These are phyloP conservation scores for Drosophila quinaria DNA, from an alignment of 2,888 invertebrate genomes.

Conservation along the genomic window DNA sequence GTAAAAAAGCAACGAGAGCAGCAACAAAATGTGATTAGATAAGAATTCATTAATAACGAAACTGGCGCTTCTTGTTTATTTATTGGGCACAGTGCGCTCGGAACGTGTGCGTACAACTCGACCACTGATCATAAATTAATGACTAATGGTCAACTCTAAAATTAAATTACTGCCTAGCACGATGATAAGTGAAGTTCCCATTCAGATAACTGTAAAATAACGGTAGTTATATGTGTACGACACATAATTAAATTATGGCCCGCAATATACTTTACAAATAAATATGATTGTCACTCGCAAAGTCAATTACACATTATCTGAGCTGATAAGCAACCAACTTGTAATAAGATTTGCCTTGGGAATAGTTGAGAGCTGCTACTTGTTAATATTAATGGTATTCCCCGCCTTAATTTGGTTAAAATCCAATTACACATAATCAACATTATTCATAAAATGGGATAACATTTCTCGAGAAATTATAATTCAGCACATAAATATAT, in stretches of 20 bases:
- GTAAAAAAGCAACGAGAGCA: constrained; percentile 50
- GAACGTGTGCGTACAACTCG: constrained; percentile 27
- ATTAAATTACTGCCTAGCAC: constrained; percentile 2
- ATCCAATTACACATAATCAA: not conserved
- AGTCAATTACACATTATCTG: constrained; percentile 15
- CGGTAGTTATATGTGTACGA: not conserved
- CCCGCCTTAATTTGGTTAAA: not conserved
- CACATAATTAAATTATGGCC: constrained; percentile 10
- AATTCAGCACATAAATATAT: not conserved
- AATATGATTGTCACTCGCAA: constrained; percentile 4
- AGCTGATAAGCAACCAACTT: constrained; percentile 21
- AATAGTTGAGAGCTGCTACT: constrained; percentile 1
- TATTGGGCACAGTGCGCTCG: constrained; percentile 29
- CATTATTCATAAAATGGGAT: not conserved
- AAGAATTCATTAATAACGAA: constrained; percentile 56
- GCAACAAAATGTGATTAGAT: constrained; percentile 59
- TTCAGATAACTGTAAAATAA: not conserved
- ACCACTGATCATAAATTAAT: constrained; percentile 35
- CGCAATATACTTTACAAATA: not conserved
- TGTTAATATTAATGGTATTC: constrained; percentile 9
- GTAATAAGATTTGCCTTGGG: constrained; percentile 8
- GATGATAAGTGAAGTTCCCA: not conserved
- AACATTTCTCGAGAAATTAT: not conserved
- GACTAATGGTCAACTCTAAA: constrained; percentile 14
- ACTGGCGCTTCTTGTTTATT: constrained; percentile 20